Conservation (phyloP, 2,797 vertebrate genomes). For the Microcaecilia unicolor region DNA sequence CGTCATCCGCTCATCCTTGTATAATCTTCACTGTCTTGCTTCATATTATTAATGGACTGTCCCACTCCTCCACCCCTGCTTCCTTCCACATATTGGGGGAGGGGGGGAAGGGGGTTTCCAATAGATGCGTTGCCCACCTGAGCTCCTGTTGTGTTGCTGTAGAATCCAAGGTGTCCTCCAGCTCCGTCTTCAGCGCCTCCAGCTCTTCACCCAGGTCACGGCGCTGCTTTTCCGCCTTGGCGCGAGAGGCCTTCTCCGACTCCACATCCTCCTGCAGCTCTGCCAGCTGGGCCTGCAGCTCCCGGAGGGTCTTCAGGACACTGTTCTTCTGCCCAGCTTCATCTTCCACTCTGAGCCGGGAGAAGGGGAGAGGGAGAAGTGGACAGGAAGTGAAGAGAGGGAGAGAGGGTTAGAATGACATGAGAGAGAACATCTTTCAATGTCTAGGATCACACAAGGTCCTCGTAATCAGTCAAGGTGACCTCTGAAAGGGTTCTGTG, state of each 20-base stretch:
- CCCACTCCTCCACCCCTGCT: too few species aligned
- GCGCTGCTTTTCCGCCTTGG: conserved; percentile 80
- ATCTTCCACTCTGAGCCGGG: conserved; percentile 62
- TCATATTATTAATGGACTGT: too few species aligned
- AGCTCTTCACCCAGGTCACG: conserved; percentile 80
- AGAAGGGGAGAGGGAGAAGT: not conserved
- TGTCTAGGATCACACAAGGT: conserved; percentile 2
- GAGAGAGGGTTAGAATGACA: not conserved
- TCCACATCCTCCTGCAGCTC: conserved; percentile 85
- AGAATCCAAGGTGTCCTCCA: conserved; percentile 83
- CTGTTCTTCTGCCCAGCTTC: conserved; percentile 63
- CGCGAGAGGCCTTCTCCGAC: conserved; percentile 65
- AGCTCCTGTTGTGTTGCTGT: conserved; percentile 85
- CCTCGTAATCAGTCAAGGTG: too few species aligned
- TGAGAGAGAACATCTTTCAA: not conserved
- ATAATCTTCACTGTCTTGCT: too few species aligned
- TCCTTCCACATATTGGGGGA: too few species aligned
- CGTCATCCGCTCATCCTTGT: too few species aligned
- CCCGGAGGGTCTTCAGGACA: conserved; percentile 69
- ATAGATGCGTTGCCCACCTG: too few species aligned
- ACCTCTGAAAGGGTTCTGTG: too few species aligned
- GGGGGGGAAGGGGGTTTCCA: too few species aligned
- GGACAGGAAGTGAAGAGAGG: not conserved
- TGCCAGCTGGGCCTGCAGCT: conserved; percentile 71
- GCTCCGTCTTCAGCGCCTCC: conserved; percentile 77